A percentile compares a stretch with the other conserved stretches of the same genome.
Evolutionary conservation across 2,113 vertebrate genomes (phyloP).

Genomic region (Archilochus colubris): DNA sequence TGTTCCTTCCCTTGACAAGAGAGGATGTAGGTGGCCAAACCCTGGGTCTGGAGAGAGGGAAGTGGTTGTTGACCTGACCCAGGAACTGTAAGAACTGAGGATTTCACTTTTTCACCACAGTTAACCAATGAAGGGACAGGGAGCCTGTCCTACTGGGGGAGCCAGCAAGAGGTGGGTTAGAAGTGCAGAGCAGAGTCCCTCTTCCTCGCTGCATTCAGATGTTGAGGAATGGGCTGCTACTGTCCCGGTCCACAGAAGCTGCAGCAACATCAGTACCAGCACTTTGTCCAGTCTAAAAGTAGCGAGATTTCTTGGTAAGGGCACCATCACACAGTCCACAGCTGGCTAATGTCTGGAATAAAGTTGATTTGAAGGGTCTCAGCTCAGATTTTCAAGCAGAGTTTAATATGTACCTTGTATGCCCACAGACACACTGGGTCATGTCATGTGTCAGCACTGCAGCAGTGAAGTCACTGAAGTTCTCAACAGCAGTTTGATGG

Average conservation of each 20-base stretch:
- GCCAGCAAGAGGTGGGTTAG: neutral
- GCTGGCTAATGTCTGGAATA: neutral
- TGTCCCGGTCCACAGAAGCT: neutral
- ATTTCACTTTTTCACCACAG: neutral
- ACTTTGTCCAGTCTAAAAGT: neutral
- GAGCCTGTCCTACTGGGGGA: neutral
- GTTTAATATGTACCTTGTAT: neutral
- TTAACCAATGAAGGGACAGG: neutral
- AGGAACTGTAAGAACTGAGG: neutral
- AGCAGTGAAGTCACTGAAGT: neutral
- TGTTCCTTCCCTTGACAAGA: neutral
- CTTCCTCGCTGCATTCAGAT: neutral
- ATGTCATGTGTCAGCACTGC: neutral
- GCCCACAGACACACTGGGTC: neutral
- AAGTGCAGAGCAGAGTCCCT: neutral
- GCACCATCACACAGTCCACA: neutral
- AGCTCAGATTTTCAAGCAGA: neutral
- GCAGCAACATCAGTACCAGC: neutral
- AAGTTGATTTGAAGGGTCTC: neutral
- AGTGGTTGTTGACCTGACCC: neutral
- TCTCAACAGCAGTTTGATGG: fast-evolving
- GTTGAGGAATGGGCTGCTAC: neutral
- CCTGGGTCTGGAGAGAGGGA: neutral
- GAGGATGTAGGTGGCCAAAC: neutral
- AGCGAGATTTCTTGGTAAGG: neutral